Percentiles rank a stretch among this genome's conserved stretches.
Conservation (phyloP, 2,797 vertebrate genomes). For the Sphenopsis melanotis region DNA sequence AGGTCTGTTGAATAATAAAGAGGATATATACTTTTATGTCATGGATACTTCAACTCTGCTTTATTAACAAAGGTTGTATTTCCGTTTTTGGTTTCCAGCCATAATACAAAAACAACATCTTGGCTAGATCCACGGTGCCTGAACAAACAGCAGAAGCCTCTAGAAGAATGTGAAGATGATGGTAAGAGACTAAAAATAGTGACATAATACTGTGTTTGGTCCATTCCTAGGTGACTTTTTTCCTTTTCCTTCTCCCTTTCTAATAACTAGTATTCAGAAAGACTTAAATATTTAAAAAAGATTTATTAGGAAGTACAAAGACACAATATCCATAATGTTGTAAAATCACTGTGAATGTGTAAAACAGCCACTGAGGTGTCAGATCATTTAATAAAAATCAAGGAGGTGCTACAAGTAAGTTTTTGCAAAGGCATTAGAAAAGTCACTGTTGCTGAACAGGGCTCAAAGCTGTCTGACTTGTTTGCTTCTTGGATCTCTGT, state of each 20-base stretch:
- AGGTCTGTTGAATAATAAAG: neutral
- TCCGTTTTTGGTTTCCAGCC: slow-evolving; percentile 81
- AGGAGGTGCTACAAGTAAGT: neutral
- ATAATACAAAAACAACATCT: slow-evolving; percentile 98
- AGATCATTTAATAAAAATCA: neutral
- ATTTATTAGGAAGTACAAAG: neutral
- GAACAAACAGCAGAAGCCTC: slow-evolving; percentile 97
- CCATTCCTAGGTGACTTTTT: neutral
- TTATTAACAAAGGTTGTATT: slow-evolving; percentile 51
- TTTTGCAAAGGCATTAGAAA: neutral
- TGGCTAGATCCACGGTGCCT: slow-evolving; percentile 99
- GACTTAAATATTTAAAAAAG: neutral
- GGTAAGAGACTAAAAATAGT: slow-evolving; percentile 76
- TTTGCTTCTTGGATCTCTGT: neutral
- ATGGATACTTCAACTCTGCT: neutral
- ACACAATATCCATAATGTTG: neutral
- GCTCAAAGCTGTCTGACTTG: neutral
- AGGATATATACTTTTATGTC: neutral
- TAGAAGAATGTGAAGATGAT: slow-evolving; percentile 99
- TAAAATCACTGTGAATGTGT: neutral
- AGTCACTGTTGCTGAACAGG: neutral
- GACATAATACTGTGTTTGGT: neutral
- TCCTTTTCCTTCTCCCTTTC: neutral
- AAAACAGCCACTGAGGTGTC: neutral
- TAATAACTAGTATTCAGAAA: neutral